Evolutionary conservation across 2,113 vertebrate species (phyloP).

Genomic region (Sphaerodactylus townsendi): DNA sequence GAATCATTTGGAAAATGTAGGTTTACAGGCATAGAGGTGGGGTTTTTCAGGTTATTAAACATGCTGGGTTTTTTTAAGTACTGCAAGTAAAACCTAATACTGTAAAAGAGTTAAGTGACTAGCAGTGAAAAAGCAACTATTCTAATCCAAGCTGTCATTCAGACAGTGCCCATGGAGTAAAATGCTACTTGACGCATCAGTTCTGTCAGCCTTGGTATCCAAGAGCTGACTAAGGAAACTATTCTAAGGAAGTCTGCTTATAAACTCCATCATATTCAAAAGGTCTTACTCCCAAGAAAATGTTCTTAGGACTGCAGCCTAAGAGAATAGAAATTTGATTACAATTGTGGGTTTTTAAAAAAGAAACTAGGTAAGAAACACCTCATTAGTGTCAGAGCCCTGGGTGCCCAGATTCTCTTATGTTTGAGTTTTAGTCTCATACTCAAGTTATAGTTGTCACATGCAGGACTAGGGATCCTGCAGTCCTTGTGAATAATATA

Average conservation of each 20-base stretch:
- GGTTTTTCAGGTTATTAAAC: not conserved
- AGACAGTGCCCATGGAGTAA: not conserved
- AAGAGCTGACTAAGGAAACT: too few species aligned
- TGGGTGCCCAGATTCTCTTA: not conserved
- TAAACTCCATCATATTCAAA: too few species aligned
- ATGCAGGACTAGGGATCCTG: too few species aligned
- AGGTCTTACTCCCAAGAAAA: too few species aligned
- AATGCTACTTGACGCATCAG: too few species aligned
- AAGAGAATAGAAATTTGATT: too few species aligned
- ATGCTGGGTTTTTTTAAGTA: not conserved
- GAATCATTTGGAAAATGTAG: not conserved
- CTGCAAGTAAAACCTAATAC: not conserved
- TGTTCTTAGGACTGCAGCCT: too few species aligned
- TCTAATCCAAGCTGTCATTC: not conserved
- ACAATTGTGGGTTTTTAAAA: not conserved
- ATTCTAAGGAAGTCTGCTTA: too few species aligned
- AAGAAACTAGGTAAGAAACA: not conserved
- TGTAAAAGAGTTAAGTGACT: not conserved
- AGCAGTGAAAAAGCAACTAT: not conserved
- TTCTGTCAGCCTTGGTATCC: too few species aligned
- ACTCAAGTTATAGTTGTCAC: too few species aligned
- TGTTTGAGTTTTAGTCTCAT: not conserved
- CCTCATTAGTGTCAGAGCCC: not conserved
- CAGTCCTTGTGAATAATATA: too few species aligned
- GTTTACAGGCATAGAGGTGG: not conserved